Conservation (phyloP, 2,888 invertebrate genomes). For the Hedya salicella region DNA sequence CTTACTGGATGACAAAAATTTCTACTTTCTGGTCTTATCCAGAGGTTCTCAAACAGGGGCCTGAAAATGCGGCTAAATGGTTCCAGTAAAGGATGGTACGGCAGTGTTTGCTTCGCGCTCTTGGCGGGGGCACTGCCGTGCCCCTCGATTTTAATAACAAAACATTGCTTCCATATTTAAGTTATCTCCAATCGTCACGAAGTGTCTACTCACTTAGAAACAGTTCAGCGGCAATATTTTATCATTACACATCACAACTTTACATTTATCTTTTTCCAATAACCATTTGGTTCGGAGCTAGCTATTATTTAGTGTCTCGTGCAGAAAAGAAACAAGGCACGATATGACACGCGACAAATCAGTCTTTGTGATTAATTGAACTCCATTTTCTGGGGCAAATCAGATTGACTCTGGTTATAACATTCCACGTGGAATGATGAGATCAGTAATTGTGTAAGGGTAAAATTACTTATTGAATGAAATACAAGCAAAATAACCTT, state of each 20-base stretch:
- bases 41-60: no score
- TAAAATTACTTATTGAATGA: neutral
- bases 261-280: constrained; percentile 48
- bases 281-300: constrained; percentile 44
- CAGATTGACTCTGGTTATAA: constrained; percentile 1
- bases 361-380: constrained; percentile 31
- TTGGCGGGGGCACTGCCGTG: no score
- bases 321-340: constrained; percentile 41
- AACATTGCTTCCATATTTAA: constrained; percentile 10
- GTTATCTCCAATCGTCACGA: constrained; percentile 9
- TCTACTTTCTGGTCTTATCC: no score
- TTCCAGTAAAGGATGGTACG: no score
- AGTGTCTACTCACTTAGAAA: constrained; percentile 31
- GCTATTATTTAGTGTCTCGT: constrained; percentile 44
- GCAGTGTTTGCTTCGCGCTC: no score
- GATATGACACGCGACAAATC: constrained; percentile 39
- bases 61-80: no score
- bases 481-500: no score
- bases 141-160: no score
- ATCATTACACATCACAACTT: constrained; percentile 41
- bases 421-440: neutral
- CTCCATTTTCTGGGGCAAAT: constrained; percentile 19
- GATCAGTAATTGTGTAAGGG: no score
- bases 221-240: constrained; percentile 37
- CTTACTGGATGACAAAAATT: no score